A percentile compares a stretch with the other conserved stretches of the same genome.
Evolutionary conservation across 2,113 vertebrate species (phyloP).

Genomic region (Monopterus albus): DNA sequence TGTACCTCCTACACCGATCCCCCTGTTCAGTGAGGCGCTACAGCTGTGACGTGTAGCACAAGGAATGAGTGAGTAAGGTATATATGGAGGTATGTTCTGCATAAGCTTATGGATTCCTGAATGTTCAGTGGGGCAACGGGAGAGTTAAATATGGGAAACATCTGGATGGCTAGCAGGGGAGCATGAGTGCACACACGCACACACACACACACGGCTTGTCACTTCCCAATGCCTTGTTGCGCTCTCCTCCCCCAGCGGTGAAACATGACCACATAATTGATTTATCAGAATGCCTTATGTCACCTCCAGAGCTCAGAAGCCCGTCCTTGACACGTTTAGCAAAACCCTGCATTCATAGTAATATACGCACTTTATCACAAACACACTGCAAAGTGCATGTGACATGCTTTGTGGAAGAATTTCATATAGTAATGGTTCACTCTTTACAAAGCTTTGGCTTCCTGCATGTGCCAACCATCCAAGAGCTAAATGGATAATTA

Average conservation of each 20-base stretch:
- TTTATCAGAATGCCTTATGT: conserved; percentile 69
- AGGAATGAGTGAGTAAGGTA: conserved; percentile 41
- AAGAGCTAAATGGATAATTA: conserved; percentile 55
- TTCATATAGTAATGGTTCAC: conserved; percentile 58
- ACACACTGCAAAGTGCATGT: conserved; percentile 17
- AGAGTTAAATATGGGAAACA: conserved; percentile 78
- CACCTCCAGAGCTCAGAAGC: conserved; percentile 47
- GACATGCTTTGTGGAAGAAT: conserved; percentile 30
- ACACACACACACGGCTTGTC: conserved; percentile 9
- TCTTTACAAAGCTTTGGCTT: conserved; percentile 66
- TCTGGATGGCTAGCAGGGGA: conserved; percentile 71
- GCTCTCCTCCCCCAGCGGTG: conserved; percentile 56
- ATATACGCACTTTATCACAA: conserved; percentile 9
- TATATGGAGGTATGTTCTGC: conserved; percentile 65
- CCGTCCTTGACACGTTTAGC: conserved; percentile 46
- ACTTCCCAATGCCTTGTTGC: conserved; percentile 36
- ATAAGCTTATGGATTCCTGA: conserved; percentile 73
- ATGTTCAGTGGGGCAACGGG: conserved; percentile 48
- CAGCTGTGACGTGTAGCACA: conserved; percentile 47
- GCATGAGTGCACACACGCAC: conserved; percentile 7
- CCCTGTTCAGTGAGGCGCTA: conserved; percentile 11
- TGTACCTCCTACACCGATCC: conserved; percentile 17
- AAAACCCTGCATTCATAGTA: not conserved
- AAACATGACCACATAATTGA: conserved; percentile 79
- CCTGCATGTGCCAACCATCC: conserved; percentile 54